Evolutionary conservation across 92 coral and sea anemone genomes (phyloP), one percentile per base, ranked within the genome.

Genomic region (Galaxea fascicularis): DNA sequence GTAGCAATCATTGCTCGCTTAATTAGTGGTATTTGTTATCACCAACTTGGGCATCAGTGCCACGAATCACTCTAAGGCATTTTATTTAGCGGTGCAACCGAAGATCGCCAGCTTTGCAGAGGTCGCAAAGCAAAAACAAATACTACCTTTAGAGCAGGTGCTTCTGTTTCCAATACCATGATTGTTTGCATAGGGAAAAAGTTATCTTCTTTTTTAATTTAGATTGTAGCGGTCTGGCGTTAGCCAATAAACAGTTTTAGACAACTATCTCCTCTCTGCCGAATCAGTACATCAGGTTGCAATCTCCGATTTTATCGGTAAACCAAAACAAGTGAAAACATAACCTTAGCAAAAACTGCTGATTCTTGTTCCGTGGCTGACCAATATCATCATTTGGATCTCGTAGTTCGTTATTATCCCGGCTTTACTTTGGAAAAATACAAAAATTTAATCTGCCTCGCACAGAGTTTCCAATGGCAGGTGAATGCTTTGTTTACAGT

Each of bases 261-360:
- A 18, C 65, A 47, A 28, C 46, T 21, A 65, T 53, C 65, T 35
- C 27, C 80, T 17, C 18, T n/a, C n/a, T 16, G 15, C 14, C 3
- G 22, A 29, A 29, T 25, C 29, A 14, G 45, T 25, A n/a, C n/a
- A n/a, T 41, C 5, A 17, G 80, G 49, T 57, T 27, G 46, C 15
- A 54, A 66, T 22, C 22, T 76, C 21, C n/a, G 80, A 60, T 30
- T 31, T 76, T 31, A 20, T n/a, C 60, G 58, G 26, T 35, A 76
- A 71, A 65, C 41, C 16, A 73, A 51, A 73, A 4, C 5, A 49
- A 49, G 54, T 15, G 77, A 49, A 73, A 51, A 47, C 11, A 24
- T 47, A 11, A 65, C 17, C 44, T 57, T 12, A n/a, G n/a, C n/a
- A n/a, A n/a, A n/a, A 18, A 21, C n/a, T 76, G 16, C 26, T 41